phyloP scores from a whole-genome alignment of 2,888 invertebrate species.

The Zhengitettix transpicula region DNA sequence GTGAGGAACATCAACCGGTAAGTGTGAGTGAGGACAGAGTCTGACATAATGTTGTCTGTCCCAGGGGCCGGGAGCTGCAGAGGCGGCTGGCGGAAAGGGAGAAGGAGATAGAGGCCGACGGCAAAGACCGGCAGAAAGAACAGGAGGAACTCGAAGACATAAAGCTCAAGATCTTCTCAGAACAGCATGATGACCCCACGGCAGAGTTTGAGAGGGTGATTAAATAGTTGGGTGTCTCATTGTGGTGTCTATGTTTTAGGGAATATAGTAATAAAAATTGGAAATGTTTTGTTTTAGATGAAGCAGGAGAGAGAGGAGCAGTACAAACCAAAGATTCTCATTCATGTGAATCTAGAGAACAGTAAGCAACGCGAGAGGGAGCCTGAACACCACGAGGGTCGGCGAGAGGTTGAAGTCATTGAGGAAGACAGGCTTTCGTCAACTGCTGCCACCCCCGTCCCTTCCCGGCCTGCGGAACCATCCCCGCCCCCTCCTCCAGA shows the following conservation, averaged over 20 bases:
- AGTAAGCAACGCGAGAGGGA: constrained; percentile 23
- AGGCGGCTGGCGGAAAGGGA: constrained; percentile 82
- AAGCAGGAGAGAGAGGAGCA: constrained; percentile 49
- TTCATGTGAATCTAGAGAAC: constrained; percentile 33
- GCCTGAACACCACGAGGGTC: constrained; percentile 9
- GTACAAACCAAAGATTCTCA: constrained; percentile 67
- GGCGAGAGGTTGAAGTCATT: neutral
- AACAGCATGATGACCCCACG: constrained; percentile 43
- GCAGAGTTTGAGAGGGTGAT: constrained; percentile 47
- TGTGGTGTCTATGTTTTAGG: too few relatives aligned
- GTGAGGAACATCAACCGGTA: neutral
- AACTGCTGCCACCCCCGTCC: neutral
- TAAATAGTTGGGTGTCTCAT: too few relatives aligned
- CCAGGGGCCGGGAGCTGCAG: constrained; percentile 69
- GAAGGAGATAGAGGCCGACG: constrained; percentile 83
- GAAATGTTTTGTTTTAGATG: neutral
- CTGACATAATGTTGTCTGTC: constrained; percentile 9
- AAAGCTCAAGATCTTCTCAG: constrained; percentile 53
- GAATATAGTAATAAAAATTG: too few relatives aligned
- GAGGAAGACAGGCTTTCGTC: neutral
- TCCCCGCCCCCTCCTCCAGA: constrained; percentile 13
- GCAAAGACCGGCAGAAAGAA: constrained; percentile 77
- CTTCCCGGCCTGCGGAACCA: constrained; percentile 8
- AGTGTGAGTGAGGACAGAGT: neutral
- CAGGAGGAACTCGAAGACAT: constrained; percentile 76